Evolutionary conservation across 1,140 invertebrate genomes (phyloP), one percentile per base, ranked within the genome.

Genomic region (Diprion similis): DNA sequence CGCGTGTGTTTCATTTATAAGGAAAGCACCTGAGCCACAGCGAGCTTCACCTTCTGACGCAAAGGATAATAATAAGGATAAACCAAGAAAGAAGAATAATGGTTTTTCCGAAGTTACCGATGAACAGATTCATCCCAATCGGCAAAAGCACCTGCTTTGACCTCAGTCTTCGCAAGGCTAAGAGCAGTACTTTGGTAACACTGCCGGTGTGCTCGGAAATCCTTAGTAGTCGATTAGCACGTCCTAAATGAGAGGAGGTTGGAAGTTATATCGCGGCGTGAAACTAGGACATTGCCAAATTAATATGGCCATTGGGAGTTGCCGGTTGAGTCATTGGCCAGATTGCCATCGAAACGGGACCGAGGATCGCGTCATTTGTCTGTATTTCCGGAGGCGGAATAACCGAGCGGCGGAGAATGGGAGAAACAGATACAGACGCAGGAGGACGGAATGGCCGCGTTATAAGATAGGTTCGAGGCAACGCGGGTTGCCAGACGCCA

Each of bases 261-360:
- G 24, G 24, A 3, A 37, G 24, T 37, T 59, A 59, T 59, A 59
- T 59, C 51, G n/a, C 11, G 8, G 2, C n/a, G 11, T 13, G 51
- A 59, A 59, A 59, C 51, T 59, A 59, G 51, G 51, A 59, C 51
- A 59, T 59, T 59, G 51, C 51, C 51, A 59, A 59, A 59, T 59
- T 13, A 13, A 59, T 59, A 59, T 59, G 51, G 11, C n/a, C 51
- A 59, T 59, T 59, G 51, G 51, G 51, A 59, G 51, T 59, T n/a
- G 11, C 51, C 11, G 11, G 51, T 59, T 59, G 51, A 59, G 11
- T 59, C 51, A 59, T n/a, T 59, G 11, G 11, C 51, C 51, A n/a
- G 11, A n/a, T 59, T 13, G 11, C 11, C 51, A 59, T 59, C n/a
- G 51, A 59, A 59, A 59, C 51, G 51, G 51, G 51, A 59, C n/a